Evolutionary conservation across 2,888 invertebrate species (phyloP).

Genomic region (Liopterus haemorrhoidalis): DNA sequence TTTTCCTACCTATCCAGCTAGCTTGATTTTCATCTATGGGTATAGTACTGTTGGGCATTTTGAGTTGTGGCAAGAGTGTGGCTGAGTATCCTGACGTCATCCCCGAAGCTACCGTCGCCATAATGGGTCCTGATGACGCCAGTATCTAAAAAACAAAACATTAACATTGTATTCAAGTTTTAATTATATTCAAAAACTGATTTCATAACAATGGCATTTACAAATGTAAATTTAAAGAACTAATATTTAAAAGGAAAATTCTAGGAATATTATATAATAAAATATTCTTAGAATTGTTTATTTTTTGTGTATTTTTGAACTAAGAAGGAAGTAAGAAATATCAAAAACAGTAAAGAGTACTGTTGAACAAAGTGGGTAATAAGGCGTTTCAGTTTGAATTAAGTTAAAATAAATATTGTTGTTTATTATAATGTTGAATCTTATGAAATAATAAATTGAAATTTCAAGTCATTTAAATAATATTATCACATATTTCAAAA

Average conservation of each 20-base stretch:
- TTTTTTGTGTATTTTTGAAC: too few relatives aligned
- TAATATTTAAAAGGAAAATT: neutral
- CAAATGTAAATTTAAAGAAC: neutral
- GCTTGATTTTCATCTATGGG: constrained; percentile 48
- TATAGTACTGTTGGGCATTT: constrained; percentile 44
- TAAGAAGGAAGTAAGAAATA: too few relatives aligned
- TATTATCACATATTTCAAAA: too few relatives aligned
- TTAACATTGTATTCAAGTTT: neutral
- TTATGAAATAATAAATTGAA: too few relatives aligned
- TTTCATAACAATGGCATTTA: neutral
- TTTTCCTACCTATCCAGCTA: constrained; percentile 56
- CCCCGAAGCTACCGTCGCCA: constrained; percentile 54
- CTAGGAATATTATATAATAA: neutral
- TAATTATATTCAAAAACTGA: neutral
- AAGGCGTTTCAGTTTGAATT: too few relatives aligned
- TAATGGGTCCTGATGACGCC: constrained; percentile 52
- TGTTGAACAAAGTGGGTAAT: too few relatives aligned
- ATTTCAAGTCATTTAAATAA: too few relatives aligned
- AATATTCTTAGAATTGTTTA: too few relatives aligned
- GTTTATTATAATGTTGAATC: too few relatives aligned
- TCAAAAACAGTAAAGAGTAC: too few relatives aligned
- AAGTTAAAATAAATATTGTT: too few relatives aligned
- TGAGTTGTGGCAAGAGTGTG: constrained; percentile 56
- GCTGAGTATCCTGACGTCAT: constrained; percentile 61
- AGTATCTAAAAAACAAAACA: constrained; percentile 46